Evolutionary conservation across 2,888 invertebrate species (phyloP).

Genomic region (Dynastes hyllus): DNA sequence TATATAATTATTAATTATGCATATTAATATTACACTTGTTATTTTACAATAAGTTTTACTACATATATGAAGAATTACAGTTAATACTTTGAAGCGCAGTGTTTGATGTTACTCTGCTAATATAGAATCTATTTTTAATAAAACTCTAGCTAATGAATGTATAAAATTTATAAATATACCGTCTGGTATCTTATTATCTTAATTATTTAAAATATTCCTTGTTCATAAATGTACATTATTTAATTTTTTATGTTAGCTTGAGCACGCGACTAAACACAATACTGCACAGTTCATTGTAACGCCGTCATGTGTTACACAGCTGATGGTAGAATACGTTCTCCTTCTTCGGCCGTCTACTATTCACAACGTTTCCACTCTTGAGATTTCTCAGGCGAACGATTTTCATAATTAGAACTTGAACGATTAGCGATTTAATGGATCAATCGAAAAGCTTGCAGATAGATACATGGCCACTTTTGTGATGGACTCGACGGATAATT

Average conservation of each 20-base stretch:
- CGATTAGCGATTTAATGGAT: neutral
- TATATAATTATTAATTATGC: too few relatives aligned
- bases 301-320: slow-evolving; percentile 37
- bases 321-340: slow-evolving; percentile 4
- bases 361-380: slow-evolving; percentile 13
- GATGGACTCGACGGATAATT: neutral
- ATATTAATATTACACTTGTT: too few relatives aligned
- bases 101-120: neutral
- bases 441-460: neutral
- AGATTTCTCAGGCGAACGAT: neutral
- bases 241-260: slow-evolving; percentile 29
- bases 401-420: slow-evolving; percentile 4
- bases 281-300: slow-evolving; percentile 31
- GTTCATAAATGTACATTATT: slow-evolving; percentile 26
- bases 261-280: slow-evolving; percentile 40
- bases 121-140: slow-evolving; percentile 11
- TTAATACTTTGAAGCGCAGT: neutral
- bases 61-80: too few relatives aligned
- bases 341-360: neutral
- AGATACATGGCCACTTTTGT: neutral
- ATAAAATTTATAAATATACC: slow-evolving; percentile 30
- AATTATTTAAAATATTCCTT: slow-evolving; percentile 35
- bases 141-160: slow-evolving; percentile 24
- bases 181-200: slow-evolving; percentile 37
- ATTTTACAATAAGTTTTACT: too few relatives aligned